phyloP scores from a whole-genome alignment of 2,888 invertebrate genomes.

The Ctena decussata region DNA sequence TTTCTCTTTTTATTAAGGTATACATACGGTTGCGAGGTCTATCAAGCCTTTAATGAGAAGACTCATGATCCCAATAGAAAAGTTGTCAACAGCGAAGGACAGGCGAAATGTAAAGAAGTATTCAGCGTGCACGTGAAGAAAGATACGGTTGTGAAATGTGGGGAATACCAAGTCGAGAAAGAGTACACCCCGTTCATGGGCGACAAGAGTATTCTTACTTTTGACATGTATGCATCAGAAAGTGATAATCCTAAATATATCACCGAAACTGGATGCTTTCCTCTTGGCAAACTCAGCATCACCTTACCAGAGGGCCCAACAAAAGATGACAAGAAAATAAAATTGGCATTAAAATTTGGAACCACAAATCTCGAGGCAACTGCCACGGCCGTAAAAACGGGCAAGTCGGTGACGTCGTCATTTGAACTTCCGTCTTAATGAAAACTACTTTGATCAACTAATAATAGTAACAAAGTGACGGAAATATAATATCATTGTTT shows the following conservation, averaged over 20 bases:
- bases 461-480: no score
- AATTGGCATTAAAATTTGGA: conserved; percentile 1
- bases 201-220: conserved; percentile 4
- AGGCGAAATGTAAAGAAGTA: conserved; percentile 13
- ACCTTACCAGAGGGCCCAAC: not conserved
- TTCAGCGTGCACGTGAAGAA: conserved; percentile 13
- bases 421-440: not conserved
- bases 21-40: conserved; percentile 16
- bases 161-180: conserved; percentile 2
- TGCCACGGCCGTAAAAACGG: conserved; percentile 15
- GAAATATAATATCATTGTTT: no score
- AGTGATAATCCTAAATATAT: conserved; percentile 15
- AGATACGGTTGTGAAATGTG: conserved; percentile 9
- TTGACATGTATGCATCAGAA: conserved; percentile 14
- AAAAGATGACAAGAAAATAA: not conserved
- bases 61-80: not conserved
- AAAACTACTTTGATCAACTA: no score
- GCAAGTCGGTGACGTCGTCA: not conserved
- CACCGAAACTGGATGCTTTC: not conserved
- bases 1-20: not conserved
- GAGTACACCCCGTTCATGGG: conserved; percentile 18
- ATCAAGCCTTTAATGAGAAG: conserved; percentile 6
- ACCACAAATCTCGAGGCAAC: not conserved
- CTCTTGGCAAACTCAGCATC: conserved; percentile 6
- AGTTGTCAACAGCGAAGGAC: conserved; percentile 5